Evolutionary conservation across 2,888 invertebrate genomes (phyloP).

Genomic region (Argynnis bischoffii): DNA sequence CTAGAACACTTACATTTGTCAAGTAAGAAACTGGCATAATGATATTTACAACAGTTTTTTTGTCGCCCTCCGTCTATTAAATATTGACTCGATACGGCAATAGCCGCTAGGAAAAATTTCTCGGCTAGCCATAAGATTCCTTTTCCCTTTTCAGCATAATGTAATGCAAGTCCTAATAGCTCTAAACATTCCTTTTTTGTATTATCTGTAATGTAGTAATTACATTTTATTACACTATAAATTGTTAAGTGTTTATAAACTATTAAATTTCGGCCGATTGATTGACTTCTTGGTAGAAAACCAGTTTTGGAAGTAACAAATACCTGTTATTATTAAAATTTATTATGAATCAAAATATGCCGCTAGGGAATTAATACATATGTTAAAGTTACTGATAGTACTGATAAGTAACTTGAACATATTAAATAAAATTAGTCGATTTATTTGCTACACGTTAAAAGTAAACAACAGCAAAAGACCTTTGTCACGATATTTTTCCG

Average conservation of each 20-base stretch:
- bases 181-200: slow-evolving; percentile 66
- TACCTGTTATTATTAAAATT: not conserved
- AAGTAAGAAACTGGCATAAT: slow-evolving; percentile 78
- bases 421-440: no score
- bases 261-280: no score
- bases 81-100: slow-evolving; percentile 70
- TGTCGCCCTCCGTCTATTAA: slow-evolving; percentile 73
- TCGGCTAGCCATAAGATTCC: slow-evolving; percentile 83
- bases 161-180: slow-evolving; percentile 65
- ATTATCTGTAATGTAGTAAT: slow-evolving; percentile 52
- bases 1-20: slow-evolving; percentile 71
- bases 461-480: slow-evolving; percentile 47
- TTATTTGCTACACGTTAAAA: not conserved
- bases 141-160: slow-evolving; percentile 68
- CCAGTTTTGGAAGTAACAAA: not conserved
- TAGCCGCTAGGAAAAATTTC: slow-evolving; percentile 74
- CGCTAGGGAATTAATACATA: not conserved
- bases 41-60: slow-evolving; percentile 76
- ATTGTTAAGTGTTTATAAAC: no score
- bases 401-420: no score
- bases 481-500: slow-evolving; percentile 64
- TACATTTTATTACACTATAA: not conserved
- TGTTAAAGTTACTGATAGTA: not conserved
- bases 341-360: no score
- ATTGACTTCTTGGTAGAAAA: not conserved